Conservation (phyloP, 2,888 invertebrate genomes). For the Leuctra nigra region DNA sequence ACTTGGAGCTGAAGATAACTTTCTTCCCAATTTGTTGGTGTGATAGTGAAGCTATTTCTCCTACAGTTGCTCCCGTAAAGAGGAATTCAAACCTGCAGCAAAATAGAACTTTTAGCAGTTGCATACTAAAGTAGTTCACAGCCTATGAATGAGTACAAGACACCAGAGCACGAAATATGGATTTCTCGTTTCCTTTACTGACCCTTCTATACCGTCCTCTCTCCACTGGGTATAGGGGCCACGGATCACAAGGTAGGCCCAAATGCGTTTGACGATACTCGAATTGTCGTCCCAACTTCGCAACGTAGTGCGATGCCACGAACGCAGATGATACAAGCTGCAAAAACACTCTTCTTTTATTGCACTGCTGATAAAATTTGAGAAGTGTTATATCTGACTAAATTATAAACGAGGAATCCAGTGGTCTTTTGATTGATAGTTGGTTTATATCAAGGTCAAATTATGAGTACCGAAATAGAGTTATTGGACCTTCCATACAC, state of each 20-base stretch:
- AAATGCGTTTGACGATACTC: not conserved
- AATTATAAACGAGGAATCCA: too few relatives aligned
- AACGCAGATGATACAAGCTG: conserved; percentile 22
- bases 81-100: conserved; percentile 4
- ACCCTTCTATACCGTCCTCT: not conserved
- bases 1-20: not conserved
- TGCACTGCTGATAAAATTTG: too few relatives aligned
- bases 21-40: not conserved
- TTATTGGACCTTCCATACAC: too few relatives aligned
- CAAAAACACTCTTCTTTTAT: too few relatives aligned
- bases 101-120: not conserved
- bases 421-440: too few relatives aligned
- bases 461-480: too few relatives aligned
- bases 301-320: conserved; percentile 15
- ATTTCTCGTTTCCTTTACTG: not conserved
- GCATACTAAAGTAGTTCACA: too few relatives aligned
- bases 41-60: not conserved
- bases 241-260: not conserved
- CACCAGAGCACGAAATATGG: not conserved
- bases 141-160: not conserved
- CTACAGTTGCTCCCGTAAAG: conserved; percentile 3
- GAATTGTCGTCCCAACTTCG: conserved; percentile 9
- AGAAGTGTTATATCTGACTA: too few relatives aligned
- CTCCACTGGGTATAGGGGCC: not conserved
- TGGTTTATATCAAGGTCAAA: too few relatives aligned